phyloP scores from a whole-genome alignment of 2,113 vertebrate genomes.

The Zosterops japonicus region DNA sequence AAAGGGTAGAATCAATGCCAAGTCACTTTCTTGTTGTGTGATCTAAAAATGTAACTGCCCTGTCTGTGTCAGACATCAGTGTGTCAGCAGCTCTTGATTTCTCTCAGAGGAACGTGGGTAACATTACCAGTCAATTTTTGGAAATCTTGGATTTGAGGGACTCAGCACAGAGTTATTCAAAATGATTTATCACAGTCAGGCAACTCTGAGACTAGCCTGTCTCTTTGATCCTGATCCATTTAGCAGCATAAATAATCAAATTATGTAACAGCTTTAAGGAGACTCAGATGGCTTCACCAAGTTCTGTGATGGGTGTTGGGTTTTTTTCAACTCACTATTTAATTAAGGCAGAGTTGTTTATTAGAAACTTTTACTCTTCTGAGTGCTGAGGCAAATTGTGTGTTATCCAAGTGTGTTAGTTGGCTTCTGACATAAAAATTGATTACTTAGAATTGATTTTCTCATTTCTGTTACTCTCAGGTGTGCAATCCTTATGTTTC shows the following conservation, averaged over 20 bases:
- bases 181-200: neutral
- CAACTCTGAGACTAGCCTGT: neutral
- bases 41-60: neutral
- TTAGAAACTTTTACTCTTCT: neutral
- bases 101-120: fast-evolving
- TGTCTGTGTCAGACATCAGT: neutral
- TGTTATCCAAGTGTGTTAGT: neutral
- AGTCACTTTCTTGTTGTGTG: neutral
- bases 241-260: neutral
- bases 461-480: conserved; percentile 66
- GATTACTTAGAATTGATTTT: neutral
- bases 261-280: neutral
- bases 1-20: neutral
- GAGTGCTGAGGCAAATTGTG: neutral
- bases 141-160: neutral
- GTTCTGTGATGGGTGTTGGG: neutral
- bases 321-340: neutral
- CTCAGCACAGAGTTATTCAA: neutral
- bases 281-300: neutral
- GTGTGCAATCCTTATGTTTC: conserved; percentile 98
- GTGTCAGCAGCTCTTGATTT: neutral
- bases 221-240: neutral
- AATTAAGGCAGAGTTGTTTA: neutral
- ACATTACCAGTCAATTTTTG: neutral
- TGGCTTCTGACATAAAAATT: neutral